These are phyloP conservation scores for Chloroceryle inda DNA, from an alignment of 2,797 vertebrate genomes.

Conservation along the genomic window DNA sequence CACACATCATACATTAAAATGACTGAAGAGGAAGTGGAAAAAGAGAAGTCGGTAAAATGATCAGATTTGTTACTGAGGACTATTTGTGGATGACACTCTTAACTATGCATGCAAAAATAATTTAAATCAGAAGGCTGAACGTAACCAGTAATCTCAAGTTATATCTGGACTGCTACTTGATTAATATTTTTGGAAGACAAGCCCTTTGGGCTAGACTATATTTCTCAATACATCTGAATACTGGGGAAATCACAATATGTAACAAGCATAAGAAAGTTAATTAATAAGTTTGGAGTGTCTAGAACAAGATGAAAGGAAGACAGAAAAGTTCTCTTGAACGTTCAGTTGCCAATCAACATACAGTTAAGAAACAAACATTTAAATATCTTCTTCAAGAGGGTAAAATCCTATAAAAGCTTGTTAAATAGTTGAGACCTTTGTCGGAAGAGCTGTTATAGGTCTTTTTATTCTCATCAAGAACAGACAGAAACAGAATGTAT, in stretches of 20 bases:
- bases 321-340: not conserved
- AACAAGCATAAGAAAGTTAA: not conserved
- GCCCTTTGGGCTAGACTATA: not conserved
- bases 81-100: not conserved
- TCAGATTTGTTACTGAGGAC: not conserved
- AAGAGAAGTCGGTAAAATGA: slow-evolving; percentile 19
- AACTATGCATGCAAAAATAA: not conserved
- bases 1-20: not conserved
- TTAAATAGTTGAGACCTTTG: not conserved
- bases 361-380: not conserved
- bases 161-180: not conserved
- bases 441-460: not conserved
- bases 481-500: slow-evolving; percentile 1
- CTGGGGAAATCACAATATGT: not conserved
- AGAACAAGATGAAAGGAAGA: not conserved
- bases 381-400: not conserved
- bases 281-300: not conserved
- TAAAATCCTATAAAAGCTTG: not conserved
- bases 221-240: not conserved
- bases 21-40: not conserved
- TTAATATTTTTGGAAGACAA: not conserved
- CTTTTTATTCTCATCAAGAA: not conserved
- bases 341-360: not conserved
- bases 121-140: not conserved
- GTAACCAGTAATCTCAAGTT: not conserved